These are phyloP conservation scores for Bufotes viridis DNA, from an alignment of 2,797 vertebrate genomes.

Conservation along the genomic window DNA sequence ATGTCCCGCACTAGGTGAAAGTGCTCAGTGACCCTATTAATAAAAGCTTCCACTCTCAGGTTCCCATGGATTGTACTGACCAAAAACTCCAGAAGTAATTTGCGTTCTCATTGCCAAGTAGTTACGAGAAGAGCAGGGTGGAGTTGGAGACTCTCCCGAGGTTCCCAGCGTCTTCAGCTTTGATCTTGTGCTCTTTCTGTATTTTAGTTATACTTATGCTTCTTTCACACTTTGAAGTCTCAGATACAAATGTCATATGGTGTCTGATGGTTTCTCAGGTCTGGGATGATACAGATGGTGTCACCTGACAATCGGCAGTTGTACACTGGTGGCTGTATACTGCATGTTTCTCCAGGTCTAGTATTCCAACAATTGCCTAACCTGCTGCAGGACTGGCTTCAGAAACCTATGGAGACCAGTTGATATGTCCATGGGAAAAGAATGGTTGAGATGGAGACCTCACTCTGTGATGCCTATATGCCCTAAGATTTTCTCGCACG, in stretches of 20 bases:
- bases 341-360: background rate
- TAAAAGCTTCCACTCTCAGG: background rate
- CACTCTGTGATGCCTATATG: too few species aligned
- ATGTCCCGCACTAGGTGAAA: background rate
- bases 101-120: background rate
- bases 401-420: background rate
- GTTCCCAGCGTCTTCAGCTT: background rate
- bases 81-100: background rate
- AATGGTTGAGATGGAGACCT: too few species aligned
- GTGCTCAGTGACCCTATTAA: background rate
- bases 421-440: background rate
- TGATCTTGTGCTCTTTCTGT: slow-evolving; percentile 3
- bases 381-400: background rate
- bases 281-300: background rate
- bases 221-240: slow-evolving; percentile 7
- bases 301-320: background rate
- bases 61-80: slow-evolving; percentile 4
- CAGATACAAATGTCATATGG: background rate
- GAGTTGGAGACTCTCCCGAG: background rate
- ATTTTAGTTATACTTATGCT: background rate
- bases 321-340: too few species aligned
- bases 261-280: background rate
- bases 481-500: too few species aligned
- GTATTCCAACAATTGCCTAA: background rate
- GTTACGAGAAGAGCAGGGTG: background rate